A percentile compares a stretch with the other conserved stretches of the same genome.
Conservation (phyloP, 2,113 vertebrate species). For the Acanthisitta chloris region DNA sequence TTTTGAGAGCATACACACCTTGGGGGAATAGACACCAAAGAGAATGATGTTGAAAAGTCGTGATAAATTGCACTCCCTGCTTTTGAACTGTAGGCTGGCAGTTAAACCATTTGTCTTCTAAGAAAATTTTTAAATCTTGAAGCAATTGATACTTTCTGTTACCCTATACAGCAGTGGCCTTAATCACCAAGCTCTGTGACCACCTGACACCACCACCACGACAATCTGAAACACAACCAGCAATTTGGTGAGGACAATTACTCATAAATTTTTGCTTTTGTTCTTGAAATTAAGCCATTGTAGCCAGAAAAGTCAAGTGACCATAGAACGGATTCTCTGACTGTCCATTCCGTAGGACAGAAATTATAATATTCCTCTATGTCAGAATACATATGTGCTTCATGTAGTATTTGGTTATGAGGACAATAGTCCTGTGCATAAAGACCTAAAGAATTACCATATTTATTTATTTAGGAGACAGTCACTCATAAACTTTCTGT, state of each 20-base stretch:
- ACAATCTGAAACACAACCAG: not conserved
- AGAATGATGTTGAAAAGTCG: conserved; percentile 4
- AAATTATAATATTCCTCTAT: not conserved
- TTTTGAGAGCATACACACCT: not conserved
- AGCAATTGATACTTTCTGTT: not conserved
- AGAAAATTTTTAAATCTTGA: not conserved
- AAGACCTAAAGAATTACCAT: not conserved
- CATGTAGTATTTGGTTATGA: not conserved
- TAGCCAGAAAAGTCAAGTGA: not conserved
- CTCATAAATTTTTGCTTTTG: not conserved
- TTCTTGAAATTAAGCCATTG: not conserved
- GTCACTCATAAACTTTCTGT: not conserved
- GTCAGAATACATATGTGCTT: not conserved
- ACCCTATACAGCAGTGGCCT: not conserved
- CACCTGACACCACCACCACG: too few relatives aligned
- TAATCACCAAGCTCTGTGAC: not conserved
- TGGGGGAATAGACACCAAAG: not conserved
- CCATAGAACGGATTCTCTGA: not conserved
- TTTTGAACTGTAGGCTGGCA: not conserved
- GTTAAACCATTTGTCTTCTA: not conserved
- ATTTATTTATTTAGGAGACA: not conserved
- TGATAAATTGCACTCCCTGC: not conserved
- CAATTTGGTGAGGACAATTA: not conserved
- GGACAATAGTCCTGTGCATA: not conserved
- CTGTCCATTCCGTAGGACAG: not conserved